A percentile compares a stretch with the other conserved stretches of the same genome.
Conservation (phyloP, 2,113 vertebrate genomes). For the Larimichthys polyactis region DNA sequence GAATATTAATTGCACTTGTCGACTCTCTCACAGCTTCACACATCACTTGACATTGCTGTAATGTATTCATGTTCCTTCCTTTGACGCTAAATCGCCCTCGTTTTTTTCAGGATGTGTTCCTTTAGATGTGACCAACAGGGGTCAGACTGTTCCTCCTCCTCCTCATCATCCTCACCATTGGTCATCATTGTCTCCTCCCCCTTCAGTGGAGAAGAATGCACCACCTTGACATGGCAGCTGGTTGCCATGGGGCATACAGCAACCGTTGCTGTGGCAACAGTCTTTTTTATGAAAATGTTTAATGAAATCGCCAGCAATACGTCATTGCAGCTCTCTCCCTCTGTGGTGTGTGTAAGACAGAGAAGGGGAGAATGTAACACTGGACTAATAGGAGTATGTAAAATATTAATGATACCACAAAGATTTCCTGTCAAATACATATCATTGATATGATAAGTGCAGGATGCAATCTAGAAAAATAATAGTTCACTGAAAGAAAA, state of each 20-base stretch:
- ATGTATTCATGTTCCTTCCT: background rate
- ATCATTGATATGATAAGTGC: too few relatives aligned
- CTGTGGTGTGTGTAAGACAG: constrained; percentile 38
- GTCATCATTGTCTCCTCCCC: constrained; percentile 56
- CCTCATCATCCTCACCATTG: constrained; percentile 48
- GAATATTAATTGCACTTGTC: too few relatives aligned
- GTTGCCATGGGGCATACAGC: constrained; percentile 76
- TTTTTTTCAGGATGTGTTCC: constrained; percentile 65
- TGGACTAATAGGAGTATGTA: constrained; percentile 60
- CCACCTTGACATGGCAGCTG: constrained; percentile 71
- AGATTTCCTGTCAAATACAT: too few relatives aligned
- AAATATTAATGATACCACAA: too few relatives aligned
- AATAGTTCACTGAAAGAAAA: too few relatives aligned
- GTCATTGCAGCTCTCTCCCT: constrained; percentile 71
- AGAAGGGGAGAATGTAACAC: constrained; percentile 67
- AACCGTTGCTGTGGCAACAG: constrained; percentile 78
- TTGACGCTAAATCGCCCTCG: background rate
- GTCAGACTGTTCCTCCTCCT: constrained; percentile 46
- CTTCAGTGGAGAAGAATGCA: constrained; percentile 53
- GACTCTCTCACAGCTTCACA: background rate
- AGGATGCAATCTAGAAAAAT: too few relatives aligned
- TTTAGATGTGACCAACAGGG: constrained; percentile 79
- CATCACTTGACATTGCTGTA: background rate
- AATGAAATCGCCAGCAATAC: constrained; percentile 72
- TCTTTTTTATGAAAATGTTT: constrained; percentile 80